Base-by-base conservation (phyloP, 1,140 invertebrate genomes). In the Trichomalopsis sarcophagae region DNA sequence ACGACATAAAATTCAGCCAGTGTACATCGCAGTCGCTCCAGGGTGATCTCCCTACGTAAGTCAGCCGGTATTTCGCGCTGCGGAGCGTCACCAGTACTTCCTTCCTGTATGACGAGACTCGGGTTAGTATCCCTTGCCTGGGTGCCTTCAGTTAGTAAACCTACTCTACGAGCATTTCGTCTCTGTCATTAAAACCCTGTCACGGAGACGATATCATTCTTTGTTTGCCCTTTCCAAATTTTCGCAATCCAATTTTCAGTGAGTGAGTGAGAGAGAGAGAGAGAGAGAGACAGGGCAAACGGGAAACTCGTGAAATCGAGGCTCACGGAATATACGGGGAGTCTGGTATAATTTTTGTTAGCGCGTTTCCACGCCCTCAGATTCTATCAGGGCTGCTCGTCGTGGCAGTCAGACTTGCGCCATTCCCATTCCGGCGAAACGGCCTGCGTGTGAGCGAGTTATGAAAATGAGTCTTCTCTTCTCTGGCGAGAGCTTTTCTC, bases 381-480 rank as follows among this genome's bases (percentile, higher is more conserved):
- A 71, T 71, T 33, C 30, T 71, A 71, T 71, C 68, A 71, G 23
- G 0, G 27, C 30, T 27, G 6, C 27, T 71, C 68, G 27, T 33
- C 68, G 13, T 84, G 82, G 76, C 14, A 62, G 55, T 80, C 81
- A 68, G 69, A 84, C 84, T 85, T 75, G 44, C 71, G 13, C 77
- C 23, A 66, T 62, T 62, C 9, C 44, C 79, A 73, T 30, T 73
- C 74, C 11, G 47, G 27, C 62, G 11, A 82, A n/a, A 71, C 14
- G 68, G 27, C 27, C 11, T 71, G 68, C 71, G 73, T 71, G 76
- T 69, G 21, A 62, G 81, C 87, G 80, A 89, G 87, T 91, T 91
- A 91, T 91, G 91, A 91, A 88, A 90, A 90, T 86, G 87, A 86
- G 88, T 87, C 87, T 90, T 86, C 87, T 74, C 90, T 89, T 88